phyloP scores from a whole-genome alignment of 2,888 invertebrate genomes.

The Pristionchus entomophagus region DNA sequence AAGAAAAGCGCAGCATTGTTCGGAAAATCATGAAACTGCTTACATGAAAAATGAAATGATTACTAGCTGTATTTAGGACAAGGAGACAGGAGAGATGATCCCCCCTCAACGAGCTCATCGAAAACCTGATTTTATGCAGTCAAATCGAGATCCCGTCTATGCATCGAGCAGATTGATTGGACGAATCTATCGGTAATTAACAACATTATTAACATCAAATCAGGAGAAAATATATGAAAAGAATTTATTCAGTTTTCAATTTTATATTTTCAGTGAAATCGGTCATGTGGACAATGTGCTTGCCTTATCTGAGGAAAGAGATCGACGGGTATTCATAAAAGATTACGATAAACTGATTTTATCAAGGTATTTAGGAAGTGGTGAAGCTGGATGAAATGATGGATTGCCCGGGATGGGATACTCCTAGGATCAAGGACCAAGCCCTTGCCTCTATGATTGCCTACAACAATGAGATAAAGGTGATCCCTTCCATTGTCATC shows the following conservation, averaged over 20 bases:
- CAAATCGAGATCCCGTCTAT: conserved; percentile 64
- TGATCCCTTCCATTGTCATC: no score
- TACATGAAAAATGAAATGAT: no score
- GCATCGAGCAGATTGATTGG: conserved; percentile 69
- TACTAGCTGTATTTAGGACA: not conserved
- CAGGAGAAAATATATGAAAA: no score
- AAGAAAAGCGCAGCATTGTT: no score
- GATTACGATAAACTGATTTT: not conserved
- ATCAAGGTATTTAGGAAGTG: not conserved
- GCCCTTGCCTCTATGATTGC: conserved; percentile 49
- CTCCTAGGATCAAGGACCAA: conserved; percentile 54
- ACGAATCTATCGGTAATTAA: conserved; percentile 71
- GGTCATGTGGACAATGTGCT: conserved; percentile 57
- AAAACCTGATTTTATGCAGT: conserved; percentile 66
- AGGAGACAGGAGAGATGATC: conserved; percentile 2
- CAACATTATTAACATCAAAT: no score
- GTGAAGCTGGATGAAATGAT: conserved; percentile 57
- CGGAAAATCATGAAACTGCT: no score
- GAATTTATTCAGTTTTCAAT: no score
- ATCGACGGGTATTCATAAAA: conserved; percentile 5
- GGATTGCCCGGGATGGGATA: conserved; percentile 57
- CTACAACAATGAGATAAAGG: conserved; percentile 61
- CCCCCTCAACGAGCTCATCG: conserved; percentile 58
- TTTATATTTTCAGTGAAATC: conserved; percentile 34
- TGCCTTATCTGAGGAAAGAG: conserved; percentile 56